A percentile compares a stretch with the other conserved stretches of the same genome.
phyloP scores from a whole-genome alignment of 2,113 vertebrate genomes.

The Serinus canaria region DNA sequence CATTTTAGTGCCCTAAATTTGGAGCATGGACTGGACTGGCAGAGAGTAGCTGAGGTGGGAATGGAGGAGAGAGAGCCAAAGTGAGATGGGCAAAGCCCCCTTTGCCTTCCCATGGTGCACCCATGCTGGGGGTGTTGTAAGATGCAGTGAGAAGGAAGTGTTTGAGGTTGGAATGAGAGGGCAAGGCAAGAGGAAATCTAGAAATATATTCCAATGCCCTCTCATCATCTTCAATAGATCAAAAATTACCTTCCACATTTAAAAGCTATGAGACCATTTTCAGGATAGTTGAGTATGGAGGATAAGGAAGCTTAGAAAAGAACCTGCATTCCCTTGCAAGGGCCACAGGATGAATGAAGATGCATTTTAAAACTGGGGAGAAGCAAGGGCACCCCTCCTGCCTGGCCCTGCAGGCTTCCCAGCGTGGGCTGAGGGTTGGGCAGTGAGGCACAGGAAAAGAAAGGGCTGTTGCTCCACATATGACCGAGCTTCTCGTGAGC shows the following conservation, averaged over 20 bases:
- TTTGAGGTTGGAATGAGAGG: neutral
- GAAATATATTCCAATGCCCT: neutral
- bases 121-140: neutral
- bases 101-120: neutral
- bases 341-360: neutral
- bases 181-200: neutral
- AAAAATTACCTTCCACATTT: neutral
- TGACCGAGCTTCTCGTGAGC: neutral
- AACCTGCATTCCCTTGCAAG: neutral
- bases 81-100: neutral
- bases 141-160: neutral
- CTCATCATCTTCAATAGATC: neutral
- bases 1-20: neutral
- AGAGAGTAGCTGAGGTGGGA: neutral
- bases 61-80: neutral
- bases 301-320: neutral
- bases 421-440: rapidly evolving
- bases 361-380: neutral
- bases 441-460: neutral
- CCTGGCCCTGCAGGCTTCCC: neutral
- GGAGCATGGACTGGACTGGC: neutral
- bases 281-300: neutral
- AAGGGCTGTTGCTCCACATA: neutral
- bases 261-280: neutral
- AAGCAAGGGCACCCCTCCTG: neutral